Evolutionary conservation across 2,888 invertebrate species (phyloP), one percentile per base, ranked within the genome.

Genomic region (Agrotis exclamationis): DNA sequence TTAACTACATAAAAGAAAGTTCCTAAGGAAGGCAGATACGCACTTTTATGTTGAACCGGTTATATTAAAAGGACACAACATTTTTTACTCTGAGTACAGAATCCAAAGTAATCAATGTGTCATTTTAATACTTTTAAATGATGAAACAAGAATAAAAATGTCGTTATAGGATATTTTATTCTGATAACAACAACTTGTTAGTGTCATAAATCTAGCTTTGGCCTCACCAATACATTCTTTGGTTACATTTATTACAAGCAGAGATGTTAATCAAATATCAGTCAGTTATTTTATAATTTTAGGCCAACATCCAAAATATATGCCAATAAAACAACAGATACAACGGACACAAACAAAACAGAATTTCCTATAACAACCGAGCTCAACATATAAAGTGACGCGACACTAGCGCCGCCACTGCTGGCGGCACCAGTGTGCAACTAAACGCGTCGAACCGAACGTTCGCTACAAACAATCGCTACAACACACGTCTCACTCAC

Each of bases 401-500:
- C 82, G 67, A 47, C 62, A 77, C 82, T 72, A 60, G 66, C 66
- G 67, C 48, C 77, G 48, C 54, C 50, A 66, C 39, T 2, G 13
- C 39, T 22, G 33, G 57, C 67, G 79, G 65, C 82, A 70, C 70
- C 79, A 67, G 53, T 28, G 33, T 56, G 76, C 70, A 60, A 75
- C 62, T 54, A 63, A 62, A 62, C 60, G 45, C 63, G 74, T 22
- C 20, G 47, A 64, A 63, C 53, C 39, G 47, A 65, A 58, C 80
- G 75, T 62, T 58, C 80, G 62, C 48, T 76, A 76, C 80, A 80
- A 66, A 77, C 81, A 77, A 59, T 67, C 67, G 59, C 76, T 75
- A 74, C 71, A 47, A 58, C 67, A 64, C 56, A 59, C 57, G 60
- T 62, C 59, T 56, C 78, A 51, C 72, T 62, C 70, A 70, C 66